Evolutionary conservation across 2,797 vertebrate genomes (phyloP), one percentile per base, ranked within the genome.

Genomic region (Sebastiscus albofasciatus): DNA sequence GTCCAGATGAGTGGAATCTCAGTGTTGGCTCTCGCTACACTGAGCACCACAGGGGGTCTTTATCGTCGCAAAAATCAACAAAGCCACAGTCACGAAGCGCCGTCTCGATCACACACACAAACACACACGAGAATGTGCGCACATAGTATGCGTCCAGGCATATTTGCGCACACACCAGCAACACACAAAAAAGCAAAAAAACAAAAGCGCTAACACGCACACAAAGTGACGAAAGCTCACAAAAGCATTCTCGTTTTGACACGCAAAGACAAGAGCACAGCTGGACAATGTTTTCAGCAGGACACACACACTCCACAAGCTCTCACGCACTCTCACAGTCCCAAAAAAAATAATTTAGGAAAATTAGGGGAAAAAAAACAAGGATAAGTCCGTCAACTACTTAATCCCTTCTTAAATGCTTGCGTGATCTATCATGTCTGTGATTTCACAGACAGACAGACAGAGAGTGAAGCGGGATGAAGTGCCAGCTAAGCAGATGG

Each of bases 1-100:
- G 81, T 91, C 90, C 94, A 94, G 92, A 95, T 92, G 92, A 95
- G 93, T 90, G 90, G 90, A 95, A 95, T 95, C 93, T 93, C 82
- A 70, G 87, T 68, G 72, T 91, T 90, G 90, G 92, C 90, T 95
- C 90, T 93, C 85, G 91, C 92, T 94, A 93, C 92, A 89, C 86
- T 94, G 93, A 93, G 93, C 94, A 94, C 94, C 87, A 90, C 83
- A 64, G 94, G 94, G 92, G 91, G 92, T 90, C 90, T 92, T 95
- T 90, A 95, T 94, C 86, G 81, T 91, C 27, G 55, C 86, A 82
- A 93, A 94, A 93, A 93, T 91, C 92, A 92, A 94, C 93, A 93
- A 93, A 94, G 94, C 92, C 80, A 55, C 89, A 93, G 94, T 95
- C 96, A 96, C 92, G 91, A 94, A 96, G 85, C 54, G 12, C 77